Evolutionary conservation across 2,113 vertebrate genomes (phyloP).

Genomic region (Pluvialis apricaria): DNA sequence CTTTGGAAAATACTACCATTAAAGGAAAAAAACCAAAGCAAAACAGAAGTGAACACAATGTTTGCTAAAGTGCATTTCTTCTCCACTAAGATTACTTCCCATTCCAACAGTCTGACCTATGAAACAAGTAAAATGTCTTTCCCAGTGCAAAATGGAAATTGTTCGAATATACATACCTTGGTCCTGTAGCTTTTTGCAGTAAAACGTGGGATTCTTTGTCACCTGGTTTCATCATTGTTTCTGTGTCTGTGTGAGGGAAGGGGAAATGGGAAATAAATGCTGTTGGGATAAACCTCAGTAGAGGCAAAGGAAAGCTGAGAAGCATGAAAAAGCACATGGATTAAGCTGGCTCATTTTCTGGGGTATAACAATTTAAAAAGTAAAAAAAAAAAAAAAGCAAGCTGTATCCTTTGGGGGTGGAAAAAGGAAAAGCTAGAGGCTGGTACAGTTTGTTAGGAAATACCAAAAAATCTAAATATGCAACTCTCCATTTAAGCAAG

Average conservation of each 20-base stretch:
- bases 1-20: not conserved
- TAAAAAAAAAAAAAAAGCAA: not conserved
- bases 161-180: not conserved
- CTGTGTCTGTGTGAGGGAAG: not conserved
- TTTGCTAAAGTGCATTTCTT: not conserved
- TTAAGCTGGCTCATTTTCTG: not conserved
- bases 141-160: not conserved
- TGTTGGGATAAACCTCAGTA: not conserved
- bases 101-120: not conserved
- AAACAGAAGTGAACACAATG: not conserved
- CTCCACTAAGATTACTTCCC: not conserved
- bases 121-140: not conserved
- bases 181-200: not conserved
- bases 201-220: not conserved
- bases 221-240: not conserved
- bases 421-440: not conserved
- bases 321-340: not conserved
- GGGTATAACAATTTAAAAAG: not conserved
- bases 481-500: not conserved
- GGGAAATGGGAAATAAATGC: not conserved
- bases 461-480: not conserved
- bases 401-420: not conserved
- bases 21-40: not conserved
- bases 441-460: not conserved
- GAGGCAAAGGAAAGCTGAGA: not conserved